Evolutionary conservation across 2,113 vertebrate genomes (phyloP).

Genomic region (Ammodytes dubius): DNA sequence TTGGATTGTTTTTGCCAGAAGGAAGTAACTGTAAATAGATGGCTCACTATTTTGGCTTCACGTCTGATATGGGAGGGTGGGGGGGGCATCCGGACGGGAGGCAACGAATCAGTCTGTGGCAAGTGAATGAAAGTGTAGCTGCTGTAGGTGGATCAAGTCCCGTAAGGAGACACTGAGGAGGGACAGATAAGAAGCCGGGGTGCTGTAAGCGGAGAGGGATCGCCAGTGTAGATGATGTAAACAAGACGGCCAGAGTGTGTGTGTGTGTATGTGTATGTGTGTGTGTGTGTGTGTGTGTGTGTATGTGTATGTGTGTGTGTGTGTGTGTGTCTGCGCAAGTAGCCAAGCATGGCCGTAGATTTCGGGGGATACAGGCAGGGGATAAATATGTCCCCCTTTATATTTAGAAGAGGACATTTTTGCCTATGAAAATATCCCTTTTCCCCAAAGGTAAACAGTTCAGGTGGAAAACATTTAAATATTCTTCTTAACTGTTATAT

Average conservation of each 20-base stretch:
- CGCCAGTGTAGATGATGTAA: conserved; percentile 55
- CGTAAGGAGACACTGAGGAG: conserved; percentile 68
- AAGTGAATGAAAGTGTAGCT: conserved; percentile 69
- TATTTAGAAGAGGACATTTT: too few species aligned
- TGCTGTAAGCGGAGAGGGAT: conserved; percentile 61
- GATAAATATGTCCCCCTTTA: too few species aligned
- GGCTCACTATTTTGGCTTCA: conserved; percentile 63
- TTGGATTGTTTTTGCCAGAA: neutral
- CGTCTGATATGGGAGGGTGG: conserved; percentile 31
- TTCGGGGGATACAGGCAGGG: too few species aligned
- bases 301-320: neutral
- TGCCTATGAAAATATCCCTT: too few species aligned
- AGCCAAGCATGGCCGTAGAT: too few species aligned
- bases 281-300: too few species aligned
- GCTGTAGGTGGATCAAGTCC: conserved; percentile 43
- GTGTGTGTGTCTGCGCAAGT: too few species aligned
- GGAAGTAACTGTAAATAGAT: conserved; percentile 59
- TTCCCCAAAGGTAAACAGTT: too few species aligned
- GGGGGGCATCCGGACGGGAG: conserved; percentile 15
- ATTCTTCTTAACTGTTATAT: too few species aligned
- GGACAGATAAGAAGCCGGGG: conserved; percentile 62
- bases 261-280: neutral
- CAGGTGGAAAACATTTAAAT: too few species aligned
- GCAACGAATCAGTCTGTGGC: conserved; percentile 36
- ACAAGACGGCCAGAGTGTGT: conserved; percentile 54